Percentiles rank a stretch among this genome's conserved stretches.
These are phyloP conservation scores for Zosterops lateralis DNA, from an alignment of 2,113 vertebrate genomes.

Conservation along the genomic window DNA sequence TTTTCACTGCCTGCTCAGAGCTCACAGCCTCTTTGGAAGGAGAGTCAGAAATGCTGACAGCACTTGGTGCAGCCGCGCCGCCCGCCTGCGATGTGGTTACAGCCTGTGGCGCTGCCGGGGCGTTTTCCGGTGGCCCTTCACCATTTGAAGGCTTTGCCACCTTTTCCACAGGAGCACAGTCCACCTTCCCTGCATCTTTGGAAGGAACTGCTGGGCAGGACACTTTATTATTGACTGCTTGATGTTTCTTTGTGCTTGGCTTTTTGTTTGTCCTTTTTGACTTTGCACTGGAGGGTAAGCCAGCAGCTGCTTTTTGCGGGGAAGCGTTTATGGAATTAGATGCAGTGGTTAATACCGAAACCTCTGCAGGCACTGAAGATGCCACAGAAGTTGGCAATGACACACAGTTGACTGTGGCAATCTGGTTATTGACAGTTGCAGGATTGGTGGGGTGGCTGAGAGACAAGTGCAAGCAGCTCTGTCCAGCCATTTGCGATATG, in stretches of 20 bases:
- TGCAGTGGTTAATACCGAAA: conserved; percentile 29
- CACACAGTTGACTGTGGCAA: conserved; percentile 56
- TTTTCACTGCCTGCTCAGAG: conserved; percentile 14
- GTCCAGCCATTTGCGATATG: conserved; percentile 90
- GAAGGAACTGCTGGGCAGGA: conserved; percentile 41
- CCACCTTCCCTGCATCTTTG: conserved; percentile 63
- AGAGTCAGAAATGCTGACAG: not conserved
- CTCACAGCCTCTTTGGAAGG: conserved; percentile 19
- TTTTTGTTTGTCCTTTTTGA: conserved; percentile 83
- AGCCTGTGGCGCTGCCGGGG: not conserved
- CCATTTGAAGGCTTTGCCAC: not conserved
- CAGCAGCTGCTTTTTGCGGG: conserved; percentile 16
- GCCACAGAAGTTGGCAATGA: conserved; percentile 55
- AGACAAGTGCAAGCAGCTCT: conserved; percentile 80
- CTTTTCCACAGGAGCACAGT: not conserved
- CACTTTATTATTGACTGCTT: conserved; percentile 52
- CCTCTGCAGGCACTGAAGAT: conserved; percentile 53
- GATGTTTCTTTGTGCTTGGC: conserved; percentile 74
- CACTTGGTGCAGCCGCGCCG: accelerated
- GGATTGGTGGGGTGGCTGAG: conserved; percentile 70
- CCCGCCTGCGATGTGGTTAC: not conserved
- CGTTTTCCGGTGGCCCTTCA: not conserved
- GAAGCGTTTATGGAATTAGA: conserved; percentile 48
- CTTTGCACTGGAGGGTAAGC: conserved; percentile 54
- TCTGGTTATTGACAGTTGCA: conserved; percentile 68